Base-by-base conservation (phyloP, 1,140 invertebrate genomes). In the Drosophila miranda region DNA sequence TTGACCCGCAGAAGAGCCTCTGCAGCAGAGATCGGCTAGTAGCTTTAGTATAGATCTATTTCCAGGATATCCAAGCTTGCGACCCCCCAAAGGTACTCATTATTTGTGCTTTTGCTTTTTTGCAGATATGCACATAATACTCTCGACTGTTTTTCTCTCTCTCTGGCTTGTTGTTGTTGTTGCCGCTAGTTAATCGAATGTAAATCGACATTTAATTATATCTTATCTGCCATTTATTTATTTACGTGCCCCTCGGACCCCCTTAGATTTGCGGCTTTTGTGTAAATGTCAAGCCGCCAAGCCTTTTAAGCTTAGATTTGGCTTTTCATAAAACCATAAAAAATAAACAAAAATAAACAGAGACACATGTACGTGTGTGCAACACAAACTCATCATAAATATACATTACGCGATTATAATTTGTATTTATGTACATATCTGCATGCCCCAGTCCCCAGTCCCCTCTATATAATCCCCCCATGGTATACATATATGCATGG, bases 131-230 rank as follows among this genome's bases (percentile, higher is more conserved):
- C 42, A 68, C 54, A 56, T 61, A 60, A 66, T 66, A 55, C 46
- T 44, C 34, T 60, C 45, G 16, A 3, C 5, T 46, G 44, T 21
- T 46, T 46, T 9, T 46, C 16, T 55, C 13, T 44, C 9, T 16
- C 14, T 44, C 14, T 55, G 42, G 23, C 19, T 38, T 46, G 63
- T 26, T 8, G 13, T 21, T 64, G 34, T n/a, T n/a, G 19, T 58
- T 41, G 30, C 44, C 43, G 49, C 75, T 64, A 58, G 71, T 64
- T 79, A 66, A 83, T 83, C 58, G 80, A 73, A 61, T 56, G 71
- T 64, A 84, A 61, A 76, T 84, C 76, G 71, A 64, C 62, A 73
- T 84, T 86, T 84, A 84, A 84, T 84, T 83, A 83, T 84, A 79
- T 79, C 69, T 84, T 83, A 76, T 80, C 60, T 61, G 44, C 28